Evolutionary conservation across 2,797 vertebrate species (phyloP), one percentile per base, ranked within the genome.

Genomic region (Pogonophryne albipinna): DNA sequence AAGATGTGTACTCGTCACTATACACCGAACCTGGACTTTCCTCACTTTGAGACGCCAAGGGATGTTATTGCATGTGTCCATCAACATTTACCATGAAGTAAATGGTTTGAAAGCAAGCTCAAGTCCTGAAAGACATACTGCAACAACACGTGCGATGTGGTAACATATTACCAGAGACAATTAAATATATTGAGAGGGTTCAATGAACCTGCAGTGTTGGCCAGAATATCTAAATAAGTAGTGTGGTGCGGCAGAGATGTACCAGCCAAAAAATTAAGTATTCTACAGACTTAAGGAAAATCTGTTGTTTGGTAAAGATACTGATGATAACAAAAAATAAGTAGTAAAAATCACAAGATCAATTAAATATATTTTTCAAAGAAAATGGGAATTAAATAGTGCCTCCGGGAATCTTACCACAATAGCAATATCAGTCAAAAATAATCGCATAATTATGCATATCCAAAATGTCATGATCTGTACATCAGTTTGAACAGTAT

Each of bases 1-100:
- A 80, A 62, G 44, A 60, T 61, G 14, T 59, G 51, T 31, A 49
- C 70, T 73, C 49, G 71, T 85, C 52, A 75, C 14, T 57, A 16
- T 2, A 38, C 41, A 59, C n/a, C 57, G 44, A 55, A 60, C n/a
- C 16, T 23, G 34, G 42, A 12, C 38, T 69, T 52, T 12, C n/a
- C 49, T 72, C 27, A 76, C 55, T 65, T 75, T 19, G 51, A 61
- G 4, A 71, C 13, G 16, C 15, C 2, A 45, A 56, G 50, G 16
- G 15, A 72, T 45, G 17, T 23, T 10, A 57, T 17, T 80, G 46
- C 8, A 45, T 38, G 4, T 57, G 27, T 38, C 44, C 7, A 60
- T 50, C 4, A 56, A 17, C 34, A 55, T 46, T 64, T 59, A 31
- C 45, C 14, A 70, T 38, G 9, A 20, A 59, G 20, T 53, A 60